These are phyloP conservation scores for Brachionus calyciflorus DNA, from an alignment of 1,140 invertebrate genomes.

Conservation along the genomic window DNA sequence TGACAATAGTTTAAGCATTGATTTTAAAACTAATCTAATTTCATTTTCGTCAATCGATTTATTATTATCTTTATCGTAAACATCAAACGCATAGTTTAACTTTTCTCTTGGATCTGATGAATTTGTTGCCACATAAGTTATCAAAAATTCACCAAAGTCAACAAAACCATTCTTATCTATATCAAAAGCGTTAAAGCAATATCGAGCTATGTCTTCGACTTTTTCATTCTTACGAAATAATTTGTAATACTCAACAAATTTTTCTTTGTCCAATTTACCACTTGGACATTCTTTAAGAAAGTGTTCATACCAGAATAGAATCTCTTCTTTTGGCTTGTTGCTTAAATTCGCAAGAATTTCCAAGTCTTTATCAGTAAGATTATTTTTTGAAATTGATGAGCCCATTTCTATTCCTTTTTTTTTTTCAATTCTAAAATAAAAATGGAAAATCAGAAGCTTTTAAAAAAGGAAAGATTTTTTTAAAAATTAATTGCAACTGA, in stretches of 20 bases:
- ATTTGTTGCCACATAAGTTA: constrained; percentile 21
- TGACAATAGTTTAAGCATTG: constrained; percentile 36
- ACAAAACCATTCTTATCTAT: constrained; percentile 45
- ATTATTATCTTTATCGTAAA: constrained; percentile 46
- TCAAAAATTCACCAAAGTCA: constrained; percentile 46
- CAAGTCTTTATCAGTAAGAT: constrained; percentile 29
- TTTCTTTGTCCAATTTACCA: constrained; percentile 28
- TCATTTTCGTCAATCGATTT: constrained; percentile 36
- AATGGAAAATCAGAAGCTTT: neutral
- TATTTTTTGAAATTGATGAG: constrained; percentile 28
- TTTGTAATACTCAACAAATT: constrained; percentile 37
- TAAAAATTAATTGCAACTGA: no score
- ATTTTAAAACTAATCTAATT: constrained; percentile 21
- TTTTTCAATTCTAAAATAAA: constrained; percentile 7
- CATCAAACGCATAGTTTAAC: constrained; percentile 43
- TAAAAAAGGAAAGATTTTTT: neutral
- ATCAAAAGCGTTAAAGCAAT: constrained; percentile 40
- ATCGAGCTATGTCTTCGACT: constrained; percentile 14
- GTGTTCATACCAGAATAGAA: constrained; percentile 28
- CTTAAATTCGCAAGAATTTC: constrained; percentile 36
- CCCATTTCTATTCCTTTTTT: neutral
- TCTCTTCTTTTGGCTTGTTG: constrained; percentile 39
- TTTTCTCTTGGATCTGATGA: neutral
- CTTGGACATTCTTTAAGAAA: constrained; percentile 35
- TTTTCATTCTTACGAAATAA: constrained; percentile 37